phyloP scores from a whole-genome alignment of 1,140 invertebrate genomes.

The Heliconius congener region DNA sequence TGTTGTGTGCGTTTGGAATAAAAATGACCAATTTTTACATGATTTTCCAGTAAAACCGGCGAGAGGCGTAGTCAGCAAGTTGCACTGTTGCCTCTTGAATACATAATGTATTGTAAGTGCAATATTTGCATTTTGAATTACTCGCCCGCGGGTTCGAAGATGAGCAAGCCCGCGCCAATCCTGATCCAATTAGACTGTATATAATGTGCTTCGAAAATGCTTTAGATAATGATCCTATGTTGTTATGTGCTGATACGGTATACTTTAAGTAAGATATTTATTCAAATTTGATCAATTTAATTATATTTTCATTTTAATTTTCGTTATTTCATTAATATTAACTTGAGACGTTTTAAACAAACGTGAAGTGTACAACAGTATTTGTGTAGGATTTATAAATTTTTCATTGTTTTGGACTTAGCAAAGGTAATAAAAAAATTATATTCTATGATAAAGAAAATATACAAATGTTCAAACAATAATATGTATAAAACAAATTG shows the following conservation, averaged over 20 bases:
- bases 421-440: too few relatives aligned
- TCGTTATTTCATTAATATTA: too few relatives aligned
- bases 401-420: too few relatives aligned
- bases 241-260: neutral
- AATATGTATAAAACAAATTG: too few relatives aligned
- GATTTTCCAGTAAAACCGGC: slow-evolving; percentile 74
- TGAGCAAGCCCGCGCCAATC: slow-evolving; percentile 3
- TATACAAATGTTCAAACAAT: too few relatives aligned
- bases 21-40: slow-evolving; percentile 76
- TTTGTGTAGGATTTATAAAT: too few relatives aligned
- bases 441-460: too few relatives aligned
- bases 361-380: too few relatives aligned
- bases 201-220: neutral
- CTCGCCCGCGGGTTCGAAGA: slow-evolving; percentile 47
- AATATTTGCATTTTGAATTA: slow-evolving; percentile 80
- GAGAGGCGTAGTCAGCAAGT: slow-evolving; percentile 62
- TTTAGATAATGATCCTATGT: neutral
- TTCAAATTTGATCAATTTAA: too few relatives aligned
- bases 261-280: neutral
- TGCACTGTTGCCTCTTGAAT: slow-evolving; percentile 65
- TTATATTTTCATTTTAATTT: neutral
- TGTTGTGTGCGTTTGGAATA: slow-evolving; percentile 66
- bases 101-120: slow-evolving; percentile 76
- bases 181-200: neutral
- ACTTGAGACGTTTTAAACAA: too few relatives aligned